Base-by-base conservation (phyloP, 2,113 vertebrate genomes). In the Synchiropus splendidus region DNA sequence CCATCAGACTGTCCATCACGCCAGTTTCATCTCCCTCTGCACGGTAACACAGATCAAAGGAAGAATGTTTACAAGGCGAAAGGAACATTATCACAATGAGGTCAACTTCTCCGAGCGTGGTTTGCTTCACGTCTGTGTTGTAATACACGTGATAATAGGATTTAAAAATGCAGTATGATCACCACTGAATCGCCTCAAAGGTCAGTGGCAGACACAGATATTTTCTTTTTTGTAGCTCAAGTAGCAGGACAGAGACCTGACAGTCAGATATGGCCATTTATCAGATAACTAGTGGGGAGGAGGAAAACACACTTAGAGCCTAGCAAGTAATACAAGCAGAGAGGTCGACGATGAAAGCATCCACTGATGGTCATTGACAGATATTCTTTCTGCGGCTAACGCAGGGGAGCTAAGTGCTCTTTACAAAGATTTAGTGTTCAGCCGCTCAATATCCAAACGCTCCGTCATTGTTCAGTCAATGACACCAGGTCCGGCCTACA, bases 1-100 rank as follows among this genome's bases (percentile, higher is more conserved):
- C 94, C 67, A 99, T 91, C 70, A 98, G 81, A 42, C 90, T 95
- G 81, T 99, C 95, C 94, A 99, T 99, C 79, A 99, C 94, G 11
- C 95, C 95, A 0, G 90, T 99, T 82, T 97, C 94, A 48, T 97
- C 91, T 58, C 95, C 95, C 66, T 98, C 95, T 99, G 86, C 9
- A 44, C 75, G 59, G 2, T 58, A 64, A 39, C n/a, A 64, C 9
- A 52, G 36, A 46, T 60, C 15, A 38, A 1, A 48, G 21, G 16
- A 12, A 55, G 12, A 44, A 4, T 17, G 30, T 51, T n/a, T n/a
- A n/a, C n/a, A n/a, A n/a, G n/a, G n/a, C n/a, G n/a, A n/a, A n/a
- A n/a, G n/a, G n/a, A n/a, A n/a, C n/a, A n/a, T n/a, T n/a, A n/a
- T n/a, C n/a, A n/a, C n/a, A n/a, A n/a, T n/a, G n/a, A n/a, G n/a